Evolutionary conservation across 2,797 vertebrate genomes (phyloP).

Genomic region (Phylloscopus collybita): DNA sequence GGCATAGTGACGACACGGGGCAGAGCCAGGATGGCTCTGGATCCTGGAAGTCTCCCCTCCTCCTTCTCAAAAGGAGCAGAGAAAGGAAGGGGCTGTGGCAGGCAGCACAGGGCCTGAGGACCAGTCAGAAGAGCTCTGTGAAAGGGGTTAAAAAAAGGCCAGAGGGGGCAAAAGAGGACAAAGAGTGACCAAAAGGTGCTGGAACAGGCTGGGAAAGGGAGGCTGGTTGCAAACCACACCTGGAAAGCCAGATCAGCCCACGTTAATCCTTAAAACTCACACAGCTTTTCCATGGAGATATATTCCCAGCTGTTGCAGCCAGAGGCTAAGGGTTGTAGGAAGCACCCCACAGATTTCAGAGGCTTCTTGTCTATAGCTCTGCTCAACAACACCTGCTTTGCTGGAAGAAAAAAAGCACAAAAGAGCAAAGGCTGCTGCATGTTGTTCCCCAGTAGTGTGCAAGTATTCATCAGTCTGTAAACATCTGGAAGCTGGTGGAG

Average conservation of each 20-base stretch:
- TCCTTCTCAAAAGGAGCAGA: not conserved
- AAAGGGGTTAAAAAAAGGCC: not conserved
- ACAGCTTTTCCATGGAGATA: not conserved
- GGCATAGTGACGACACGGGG: accelerated
- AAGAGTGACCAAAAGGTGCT: not conserved
- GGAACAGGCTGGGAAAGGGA: not conserved
- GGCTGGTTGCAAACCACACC: not conserved
- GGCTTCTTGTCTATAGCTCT: not conserved
- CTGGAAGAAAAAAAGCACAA: not conserved
- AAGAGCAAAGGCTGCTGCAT: not conserved
- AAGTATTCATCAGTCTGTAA: not conserved
- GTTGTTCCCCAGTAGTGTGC: not conserved
- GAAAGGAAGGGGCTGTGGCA: not conserved
- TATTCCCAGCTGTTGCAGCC: not conserved
- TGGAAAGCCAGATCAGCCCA: not conserved
- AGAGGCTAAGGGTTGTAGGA: not conserved
- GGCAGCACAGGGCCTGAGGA: not conserved
- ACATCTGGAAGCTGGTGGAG: not conserved
- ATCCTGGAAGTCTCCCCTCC: not conserved
- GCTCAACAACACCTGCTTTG: not conserved
- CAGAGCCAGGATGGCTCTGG: not conserved
- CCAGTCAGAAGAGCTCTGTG: not conserved
- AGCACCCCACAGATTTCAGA: not conserved
- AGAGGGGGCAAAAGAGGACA: not conserved
- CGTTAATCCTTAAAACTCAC: not conserved